Conservation (phyloP, 2,113 vertebrate genomes). For the Anoplopoma fimbria region DNA sequence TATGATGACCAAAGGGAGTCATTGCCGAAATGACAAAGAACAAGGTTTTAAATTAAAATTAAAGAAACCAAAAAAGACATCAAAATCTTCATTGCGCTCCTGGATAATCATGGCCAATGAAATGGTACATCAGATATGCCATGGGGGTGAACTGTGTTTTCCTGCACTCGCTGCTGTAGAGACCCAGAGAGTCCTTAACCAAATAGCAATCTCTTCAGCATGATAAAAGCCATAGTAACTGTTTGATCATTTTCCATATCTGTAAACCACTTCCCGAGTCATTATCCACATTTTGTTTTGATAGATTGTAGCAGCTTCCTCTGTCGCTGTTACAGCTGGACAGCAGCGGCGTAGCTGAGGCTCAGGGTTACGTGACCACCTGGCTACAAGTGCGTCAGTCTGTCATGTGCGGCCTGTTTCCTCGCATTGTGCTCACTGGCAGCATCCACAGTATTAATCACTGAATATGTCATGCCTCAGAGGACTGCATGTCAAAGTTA, state of each 20-base stretch:
- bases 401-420: slow-evolving; percentile 73
- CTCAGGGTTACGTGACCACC: slow-evolving; percentile 68
- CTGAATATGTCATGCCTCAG: slow-evolving; percentile 33
- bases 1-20: background rate
- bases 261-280: background rate
- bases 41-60: background rate
- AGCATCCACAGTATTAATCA: slow-evolving; percentile 20
- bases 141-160: background rate
- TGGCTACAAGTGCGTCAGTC: slow-evolving; percentile 74
- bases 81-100: background rate
- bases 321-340: slow-evolving; percentile 50
- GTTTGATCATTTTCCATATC: slow-evolving; percentile 29
- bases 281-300: slow-evolving; percentile 62
- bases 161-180: background rate
- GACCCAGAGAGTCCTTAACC: background rate
- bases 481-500: background rate
- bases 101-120: background rate
- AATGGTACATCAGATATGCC: background rate
- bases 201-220: background rate
- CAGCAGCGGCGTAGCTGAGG: slow-evolving; percentile 30
- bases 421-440: slow-evolving; percentile 77
- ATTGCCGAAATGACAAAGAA: background rate
- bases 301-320: slow-evolving; percentile 68
- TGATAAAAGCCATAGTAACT: background rate
- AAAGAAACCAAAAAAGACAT: background rate